Evolutionary conservation across 1,140 invertebrate genomes (phyloP).

Genomic region (Pogonus chalceus): DNA sequence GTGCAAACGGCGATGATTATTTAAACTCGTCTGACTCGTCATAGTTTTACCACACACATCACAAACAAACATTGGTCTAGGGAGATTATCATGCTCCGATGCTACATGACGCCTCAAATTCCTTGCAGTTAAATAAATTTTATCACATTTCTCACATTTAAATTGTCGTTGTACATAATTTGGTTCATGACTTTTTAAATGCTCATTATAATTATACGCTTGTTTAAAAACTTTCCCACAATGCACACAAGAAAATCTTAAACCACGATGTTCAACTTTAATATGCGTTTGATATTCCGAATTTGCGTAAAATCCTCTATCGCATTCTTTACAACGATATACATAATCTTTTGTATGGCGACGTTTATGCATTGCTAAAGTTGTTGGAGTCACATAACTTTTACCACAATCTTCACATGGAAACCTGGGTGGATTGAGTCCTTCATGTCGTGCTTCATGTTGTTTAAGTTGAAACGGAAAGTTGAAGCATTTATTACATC

Average conservation of each 20-base stretch:
- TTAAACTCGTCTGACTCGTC: constrained; percentile 21
- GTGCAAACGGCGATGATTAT: constrained; percentile 26
- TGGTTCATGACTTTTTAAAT: neutral
- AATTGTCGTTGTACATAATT: neutral
- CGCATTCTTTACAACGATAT: constrained; percentile 33
- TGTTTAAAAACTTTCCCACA: constrained; percentile 20
- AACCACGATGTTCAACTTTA: constrained; percentile 9
- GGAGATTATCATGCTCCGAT: constrained; percentile 12
- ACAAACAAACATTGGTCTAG: constrained; percentile 13
- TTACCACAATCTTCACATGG: constrained; percentile 48
- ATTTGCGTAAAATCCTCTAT: constrained; percentile 15
- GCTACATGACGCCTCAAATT: neutral
- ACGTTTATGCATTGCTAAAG: constrained; percentile 32
- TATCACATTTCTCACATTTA: neutral
- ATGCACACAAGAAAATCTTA: constrained; percentile 14
- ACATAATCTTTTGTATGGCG: constrained; percentile 40
- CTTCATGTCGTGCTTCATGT: constrained; percentile 45
- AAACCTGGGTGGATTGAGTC: constrained; percentile 57
- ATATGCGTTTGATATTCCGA: constrained; percentile 14
- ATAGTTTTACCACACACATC: constrained; percentile 24
- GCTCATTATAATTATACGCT: constrained; percentile 6
- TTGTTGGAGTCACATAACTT: constrained; percentile 36
- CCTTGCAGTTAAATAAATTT: neutral
- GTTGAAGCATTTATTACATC: constrained; percentile 8
- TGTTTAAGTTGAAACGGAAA: neutral